phyloP scores from a whole-genome alignment of 2,797 vertebrate genomes.

The Philypnodon macrostomus region DNA sequence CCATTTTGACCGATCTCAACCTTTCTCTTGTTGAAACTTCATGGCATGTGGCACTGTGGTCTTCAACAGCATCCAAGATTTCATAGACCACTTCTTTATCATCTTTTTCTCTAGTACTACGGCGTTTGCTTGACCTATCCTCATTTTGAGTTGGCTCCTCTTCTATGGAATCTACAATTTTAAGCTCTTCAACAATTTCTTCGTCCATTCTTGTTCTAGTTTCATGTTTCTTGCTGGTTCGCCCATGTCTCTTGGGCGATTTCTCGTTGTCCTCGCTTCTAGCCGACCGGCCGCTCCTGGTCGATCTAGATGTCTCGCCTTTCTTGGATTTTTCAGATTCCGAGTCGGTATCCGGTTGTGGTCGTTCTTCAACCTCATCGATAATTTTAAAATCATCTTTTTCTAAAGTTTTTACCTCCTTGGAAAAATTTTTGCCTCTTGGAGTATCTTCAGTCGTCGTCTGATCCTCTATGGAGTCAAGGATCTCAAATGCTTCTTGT shows the following conservation, averaged over 20 bases:
- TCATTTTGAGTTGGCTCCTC: constrained; percentile 12
- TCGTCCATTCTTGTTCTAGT: constrained; percentile 6
- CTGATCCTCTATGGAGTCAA: constrained; percentile 44
- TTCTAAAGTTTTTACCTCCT: constrained; percentile 1
- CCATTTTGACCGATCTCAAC: constrained; percentile 10
- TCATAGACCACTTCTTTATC: constrained; percentile 21
- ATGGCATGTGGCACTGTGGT: background rate
- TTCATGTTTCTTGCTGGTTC: background rate
- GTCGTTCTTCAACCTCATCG: constrained; percentile 41
- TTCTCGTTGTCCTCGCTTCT: constrained; percentile 20
- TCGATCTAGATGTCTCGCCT: background rate
- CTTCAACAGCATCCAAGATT: constrained; percentile 52
- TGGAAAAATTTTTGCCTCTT: background rate
- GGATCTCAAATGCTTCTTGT: constrained; percentile 38
- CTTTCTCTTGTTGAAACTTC: constrained; percentile 29
- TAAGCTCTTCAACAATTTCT: constrained; percentile 9
- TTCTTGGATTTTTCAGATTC: constrained; percentile 5
- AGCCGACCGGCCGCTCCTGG: constrained; percentile 17
- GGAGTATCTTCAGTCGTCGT: constrained; percentile 6
- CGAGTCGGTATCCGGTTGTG: background rate
- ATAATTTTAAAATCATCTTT: constrained; percentile 26
- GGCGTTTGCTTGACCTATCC: constrained; percentile 19
- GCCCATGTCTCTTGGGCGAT: constrained; percentile 14
- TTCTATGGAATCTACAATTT: constrained; percentile 40
- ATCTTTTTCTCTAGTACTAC: constrained; percentile 28